Percentiles rank a stretch among this genome's conserved stretches.
Conservation (phyloP, 2,888 invertebrate species). For the Eupithecia inturbata region DNA sequence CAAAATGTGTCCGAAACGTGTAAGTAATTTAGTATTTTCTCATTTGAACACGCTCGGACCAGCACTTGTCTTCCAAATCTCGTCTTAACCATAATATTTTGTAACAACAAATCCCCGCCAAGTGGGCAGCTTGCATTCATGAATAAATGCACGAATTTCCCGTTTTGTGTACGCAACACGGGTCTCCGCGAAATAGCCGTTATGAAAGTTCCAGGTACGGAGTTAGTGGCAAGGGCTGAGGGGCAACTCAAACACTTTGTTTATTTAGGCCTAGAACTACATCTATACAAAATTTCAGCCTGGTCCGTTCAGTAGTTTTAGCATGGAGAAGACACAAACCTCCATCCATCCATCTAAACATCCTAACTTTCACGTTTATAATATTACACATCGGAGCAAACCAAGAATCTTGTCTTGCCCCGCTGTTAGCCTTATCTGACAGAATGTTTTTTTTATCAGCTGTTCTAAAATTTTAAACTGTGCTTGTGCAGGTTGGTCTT, state of each 20-base stretch:
- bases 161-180: constrained; percentile 57
- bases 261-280: too few species aligned
- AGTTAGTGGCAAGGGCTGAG: neutral
- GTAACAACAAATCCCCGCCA: constrained; percentile 26
- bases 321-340: too few species aligned
- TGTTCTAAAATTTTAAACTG: too few species aligned
- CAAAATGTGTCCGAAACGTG: neutral
- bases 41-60: neutral
- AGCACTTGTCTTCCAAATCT: constrained; percentile 8
- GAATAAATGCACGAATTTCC: constrained; percentile 62
- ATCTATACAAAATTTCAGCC: too few species aligned
- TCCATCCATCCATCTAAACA: too few species aligned
- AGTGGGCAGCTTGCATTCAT: constrained; percentile 44
- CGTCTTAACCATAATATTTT: constrained; percentile 23
- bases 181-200: constrained; percentile 56
- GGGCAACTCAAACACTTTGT: neutral
- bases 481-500: too few species aligned
- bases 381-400: too few species aligned
- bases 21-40: neutral
- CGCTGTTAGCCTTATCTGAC: too few species aligned
- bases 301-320: too few species aligned
- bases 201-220: constrained; percentile 52
- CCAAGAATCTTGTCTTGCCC: too few species aligned
- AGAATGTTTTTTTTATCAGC: too few species aligned
- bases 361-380: too few species aligned